Evolutionary conservation across 2,888 invertebrate species (phyloP).

Genomic region (Andrena hattorfiana): DNA sequence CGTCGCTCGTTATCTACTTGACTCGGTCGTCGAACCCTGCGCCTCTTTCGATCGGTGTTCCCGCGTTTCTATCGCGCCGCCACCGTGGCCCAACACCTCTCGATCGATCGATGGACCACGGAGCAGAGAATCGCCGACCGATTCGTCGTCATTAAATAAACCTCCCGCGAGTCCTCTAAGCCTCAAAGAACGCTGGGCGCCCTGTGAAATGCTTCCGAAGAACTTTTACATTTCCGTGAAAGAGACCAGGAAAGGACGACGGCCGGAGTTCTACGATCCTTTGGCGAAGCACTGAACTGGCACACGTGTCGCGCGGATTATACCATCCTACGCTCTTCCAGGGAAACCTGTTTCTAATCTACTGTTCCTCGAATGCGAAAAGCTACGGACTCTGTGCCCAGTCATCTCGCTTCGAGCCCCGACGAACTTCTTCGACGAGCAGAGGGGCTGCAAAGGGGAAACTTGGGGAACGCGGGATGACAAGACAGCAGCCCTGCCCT

Average conservation of each 20-base stretch:
- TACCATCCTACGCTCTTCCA: too few species aligned
- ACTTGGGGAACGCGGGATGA: neutral
- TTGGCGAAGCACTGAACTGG: neutral
- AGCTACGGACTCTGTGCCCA: neutral
- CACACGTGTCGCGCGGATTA: conserved; percentile 2
- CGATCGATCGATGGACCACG: neutral
- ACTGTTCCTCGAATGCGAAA: neutral
- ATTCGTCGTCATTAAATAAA: too few species aligned
- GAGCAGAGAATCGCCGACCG: too few species aligned
- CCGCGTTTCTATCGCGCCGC: conserved; percentile 13
- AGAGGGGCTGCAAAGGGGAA: too few species aligned
- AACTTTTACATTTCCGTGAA: neutral
- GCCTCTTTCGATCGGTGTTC: conserved; percentile 35
- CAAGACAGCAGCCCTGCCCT: neutral
- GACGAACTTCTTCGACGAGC: too few species aligned
- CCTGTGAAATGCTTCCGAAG: too few species aligned
- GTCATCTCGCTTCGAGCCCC: too few species aligned
- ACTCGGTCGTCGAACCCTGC: conserved; percentile 66
- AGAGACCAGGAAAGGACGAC: neutral
- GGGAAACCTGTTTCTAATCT: neutral
- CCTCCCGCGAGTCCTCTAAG: too few species aligned
- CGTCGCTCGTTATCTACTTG: conserved; percentile 63
- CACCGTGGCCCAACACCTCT: neutral
- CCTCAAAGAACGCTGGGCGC: too few species aligned
- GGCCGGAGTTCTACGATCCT: neutral